These are phyloP conservation scores for Amaurobius ferox DNA, from an alignment of 2,888 invertebrate species.

Conservation along the genomic window DNA sequence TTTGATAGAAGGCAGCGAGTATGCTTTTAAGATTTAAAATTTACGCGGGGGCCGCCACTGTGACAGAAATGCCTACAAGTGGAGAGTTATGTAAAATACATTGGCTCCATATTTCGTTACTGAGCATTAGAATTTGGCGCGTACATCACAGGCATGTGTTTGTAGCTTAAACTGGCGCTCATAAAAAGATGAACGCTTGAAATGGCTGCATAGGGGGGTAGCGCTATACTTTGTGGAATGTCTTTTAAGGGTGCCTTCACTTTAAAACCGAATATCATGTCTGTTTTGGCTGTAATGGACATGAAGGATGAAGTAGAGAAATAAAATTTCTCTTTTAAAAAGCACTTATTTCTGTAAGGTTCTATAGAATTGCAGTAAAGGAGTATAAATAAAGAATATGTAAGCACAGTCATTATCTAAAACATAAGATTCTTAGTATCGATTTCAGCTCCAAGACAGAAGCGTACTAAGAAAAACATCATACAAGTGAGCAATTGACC, in stretches of 20 bases:
- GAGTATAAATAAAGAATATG: too few species aligned
- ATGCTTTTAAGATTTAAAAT: constrained; percentile 70
- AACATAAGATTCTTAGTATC: too few species aligned
- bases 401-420: too few species aligned
- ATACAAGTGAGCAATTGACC: too few species aligned
- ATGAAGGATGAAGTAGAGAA: too few species aligned
- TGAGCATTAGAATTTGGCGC: constrained; percentile 23
- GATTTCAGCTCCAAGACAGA: too few species aligned
- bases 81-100: constrained; percentile 58
- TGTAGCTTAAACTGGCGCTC: neutral
- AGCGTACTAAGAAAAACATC: too few species aligned
- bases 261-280: constrained; percentile 1
- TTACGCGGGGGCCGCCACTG: constrained; percentile 40
- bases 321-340: too few species aligned
- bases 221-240: neutral
- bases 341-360: too few species aligned
- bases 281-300: neutral
- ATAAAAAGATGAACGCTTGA: constrained; percentile 7
- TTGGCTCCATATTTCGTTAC: constrained; percentile 1
- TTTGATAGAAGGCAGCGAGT: constrained; percentile 23
- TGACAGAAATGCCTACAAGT: constrained; percentile 43
- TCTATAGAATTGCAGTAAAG: too few species aligned
- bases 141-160: neutral
- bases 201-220: neutral
- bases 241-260: neutral